Evolutionary conservation across 2,888 invertebrate species (phyloP).

Genomic region (Zhuqinia jingwanae): DNA sequence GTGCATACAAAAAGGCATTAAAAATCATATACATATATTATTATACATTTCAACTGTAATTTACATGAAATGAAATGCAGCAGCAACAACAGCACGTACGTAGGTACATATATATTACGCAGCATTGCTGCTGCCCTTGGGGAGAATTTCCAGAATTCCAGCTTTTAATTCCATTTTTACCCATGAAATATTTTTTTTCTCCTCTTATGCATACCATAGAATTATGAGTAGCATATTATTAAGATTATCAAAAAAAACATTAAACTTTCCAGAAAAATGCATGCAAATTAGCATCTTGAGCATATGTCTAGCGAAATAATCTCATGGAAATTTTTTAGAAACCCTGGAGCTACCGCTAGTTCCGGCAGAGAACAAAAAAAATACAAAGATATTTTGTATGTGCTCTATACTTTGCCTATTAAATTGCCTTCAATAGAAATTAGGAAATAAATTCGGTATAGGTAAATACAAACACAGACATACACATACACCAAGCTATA

Average conservation of each 20-base stretch:
- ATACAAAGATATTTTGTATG: too few relatives aligned
- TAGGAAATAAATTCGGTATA: too few relatives aligned
- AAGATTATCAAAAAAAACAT: slow-evolving; percentile 39
- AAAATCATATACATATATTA: slow-evolving; percentile 3
- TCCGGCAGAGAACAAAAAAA: neutral
- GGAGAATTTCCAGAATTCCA: slow-evolving; percentile 39
- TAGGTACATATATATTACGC: neutral
- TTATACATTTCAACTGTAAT: slow-evolving; percentile 37
- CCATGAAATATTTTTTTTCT: too few relatives aligned
- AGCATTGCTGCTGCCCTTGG: slow-evolving; percentile 40
- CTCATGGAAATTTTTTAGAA: neutral
- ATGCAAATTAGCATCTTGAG: neutral
- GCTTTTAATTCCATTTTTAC: neutral
- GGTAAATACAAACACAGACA: too few relatives aligned
- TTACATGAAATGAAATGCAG: slow-evolving; percentile 7
- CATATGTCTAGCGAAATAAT: neutral
- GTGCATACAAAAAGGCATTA: neutral
- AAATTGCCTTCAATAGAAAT: too few relatives aligned
- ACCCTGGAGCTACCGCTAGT: neutral
- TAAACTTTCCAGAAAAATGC: slow-evolving; percentile 15
- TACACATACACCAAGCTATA: too few relatives aligned
- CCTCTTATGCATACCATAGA: neutral
- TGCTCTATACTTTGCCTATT: too few relatives aligned
- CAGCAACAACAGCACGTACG: too few relatives aligned
- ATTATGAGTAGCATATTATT: neutral